phyloP scores from a whole-genome alignment of 1,140 invertebrate species.

The Drosophila lini region DNA sequence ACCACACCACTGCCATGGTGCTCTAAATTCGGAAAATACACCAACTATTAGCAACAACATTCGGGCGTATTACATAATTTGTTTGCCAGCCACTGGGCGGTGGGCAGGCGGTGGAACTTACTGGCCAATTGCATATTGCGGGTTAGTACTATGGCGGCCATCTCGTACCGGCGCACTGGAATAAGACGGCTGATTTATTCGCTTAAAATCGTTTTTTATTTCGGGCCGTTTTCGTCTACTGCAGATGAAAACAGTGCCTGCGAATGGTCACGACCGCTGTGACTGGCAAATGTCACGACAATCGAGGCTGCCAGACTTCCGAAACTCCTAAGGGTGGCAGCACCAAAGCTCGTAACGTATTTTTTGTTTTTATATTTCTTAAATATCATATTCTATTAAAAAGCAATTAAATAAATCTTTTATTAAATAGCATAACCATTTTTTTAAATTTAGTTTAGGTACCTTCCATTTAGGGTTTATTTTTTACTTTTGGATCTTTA shows the following conservation, averaged over 20 bases:
- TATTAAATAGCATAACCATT: neutral
- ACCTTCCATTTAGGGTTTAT: neutral
- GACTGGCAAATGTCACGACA: neutral
- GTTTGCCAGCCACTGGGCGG: neutral
- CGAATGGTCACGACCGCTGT: conserved; percentile 2
- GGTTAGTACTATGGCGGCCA: conserved; percentile 79
- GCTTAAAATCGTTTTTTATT: conserved; percentile 37
- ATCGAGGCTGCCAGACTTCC: conserved; percentile 1
- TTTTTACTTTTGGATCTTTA: too few species aligned
- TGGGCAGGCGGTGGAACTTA: conserved; percentile 50
- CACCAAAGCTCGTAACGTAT: neutral
- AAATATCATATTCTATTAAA: neutral
- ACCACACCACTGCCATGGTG: conserved; percentile 77
- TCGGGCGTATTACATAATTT: conserved; percentile 70
- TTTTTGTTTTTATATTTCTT: neutral
- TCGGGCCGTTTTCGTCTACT: conserved; percentile 23
- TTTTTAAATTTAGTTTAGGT: neutral
- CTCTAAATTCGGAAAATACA: conserved; percentile 41
- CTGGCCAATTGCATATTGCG: conserved; percentile 78
- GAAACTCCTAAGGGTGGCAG: neutral
- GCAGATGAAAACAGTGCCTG: conserved; percentile 27
- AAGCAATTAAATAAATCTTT: neutral
- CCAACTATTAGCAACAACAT: conserved; percentile 35
- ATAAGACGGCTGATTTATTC: conserved; percentile 19
- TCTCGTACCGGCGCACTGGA: conserved; percentile 43